Evolutionary conservation across 2,797 vertebrate genomes (phyloP), one percentile per base, ranked within the genome.

Genomic region (Sebastiscus albofasciatus): DNA sequence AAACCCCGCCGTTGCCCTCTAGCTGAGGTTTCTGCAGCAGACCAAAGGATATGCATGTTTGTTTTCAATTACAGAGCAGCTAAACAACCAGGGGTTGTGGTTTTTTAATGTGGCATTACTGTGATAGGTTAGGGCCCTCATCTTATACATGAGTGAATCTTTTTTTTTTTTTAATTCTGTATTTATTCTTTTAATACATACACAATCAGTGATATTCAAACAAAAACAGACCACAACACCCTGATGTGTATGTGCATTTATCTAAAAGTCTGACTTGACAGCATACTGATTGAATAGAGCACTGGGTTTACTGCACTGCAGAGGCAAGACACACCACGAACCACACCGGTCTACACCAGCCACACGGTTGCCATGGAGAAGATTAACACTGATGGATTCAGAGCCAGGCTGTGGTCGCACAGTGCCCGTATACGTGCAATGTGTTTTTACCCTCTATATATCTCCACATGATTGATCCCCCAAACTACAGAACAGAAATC

Each of bases 281-380:
- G 91, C 88, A 90, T 92, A 92, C 85, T 89, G 90, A 93, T 89
- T 90, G 89, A 92, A 88, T 76, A 82, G 85, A 92, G 91, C 77
- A 84, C 85, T 83, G 84, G 82, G 85, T 94, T 94, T 91, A 87
- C 91, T 91, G 93, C 91, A 93, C 93, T 93, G 93, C 92, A 91
- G 91, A 93, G 90, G 89, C 83, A 83, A 92, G 89, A 92, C 80
- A 90, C 81, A 85, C 84, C 81, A 87, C 81, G 29, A 83, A 73
- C 80, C 90, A 91, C 84, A 87, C 82, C 61, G 81, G 80, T 89
- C 89, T 81, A 85, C 85, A 87, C 84, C 92, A 91, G 89, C 87
- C 89, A 84, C 85, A 89, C 90, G 49, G 93, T 94, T 94, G 91
- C 93, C 93, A 94, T 93, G 90, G 90, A 90, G 91, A 94, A 87